Conservation (phyloP, 1,140 invertebrate genomes). For the Rhagoletis zephyria region DNA sequence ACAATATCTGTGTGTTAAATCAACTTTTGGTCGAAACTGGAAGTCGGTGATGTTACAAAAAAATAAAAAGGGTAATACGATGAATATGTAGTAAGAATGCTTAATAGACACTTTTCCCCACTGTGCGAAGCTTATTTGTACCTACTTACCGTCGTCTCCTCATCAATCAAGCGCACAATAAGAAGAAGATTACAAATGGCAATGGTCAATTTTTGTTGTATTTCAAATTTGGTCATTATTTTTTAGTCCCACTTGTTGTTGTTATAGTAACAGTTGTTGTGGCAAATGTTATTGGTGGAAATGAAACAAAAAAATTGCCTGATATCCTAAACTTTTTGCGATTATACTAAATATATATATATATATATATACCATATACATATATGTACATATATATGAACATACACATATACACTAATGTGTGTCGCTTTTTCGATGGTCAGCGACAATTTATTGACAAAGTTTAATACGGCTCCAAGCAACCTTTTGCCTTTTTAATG, state of each 20-base stretch:
- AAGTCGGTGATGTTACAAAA: too few species aligned
- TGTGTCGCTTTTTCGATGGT: neutral
- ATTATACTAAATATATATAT: neutral
- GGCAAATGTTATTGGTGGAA: conserved; percentile 34
- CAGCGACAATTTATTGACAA: conserved; percentile 21
- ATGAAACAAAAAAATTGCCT: neutral
- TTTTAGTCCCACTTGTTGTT: neutral
- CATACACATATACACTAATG: neutral
- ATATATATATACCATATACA: neutral
- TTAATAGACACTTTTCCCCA: too few species aligned
- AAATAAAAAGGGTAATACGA: too few species aligned
- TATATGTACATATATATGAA: too few species aligned
- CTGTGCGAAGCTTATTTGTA: too few species aligned
- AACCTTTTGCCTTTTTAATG: too few species aligned
- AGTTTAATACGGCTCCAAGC: neutral
- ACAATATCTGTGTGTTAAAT: too few species aligned
- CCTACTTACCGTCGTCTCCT: neutral
- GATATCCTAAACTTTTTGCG: neutral
- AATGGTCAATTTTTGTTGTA: conserved; percentile 46
- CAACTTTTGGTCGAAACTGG: too few species aligned
- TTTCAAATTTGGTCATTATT: conserved; percentile 40
- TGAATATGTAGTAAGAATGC: too few species aligned
- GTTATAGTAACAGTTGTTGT: conserved; percentile 48
- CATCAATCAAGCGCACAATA: neutral
- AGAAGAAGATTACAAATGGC: conserved; percentile 12